Base-by-base conservation (phyloP, 2,797 vertebrate species). In the Remorina albescens region DNA sequence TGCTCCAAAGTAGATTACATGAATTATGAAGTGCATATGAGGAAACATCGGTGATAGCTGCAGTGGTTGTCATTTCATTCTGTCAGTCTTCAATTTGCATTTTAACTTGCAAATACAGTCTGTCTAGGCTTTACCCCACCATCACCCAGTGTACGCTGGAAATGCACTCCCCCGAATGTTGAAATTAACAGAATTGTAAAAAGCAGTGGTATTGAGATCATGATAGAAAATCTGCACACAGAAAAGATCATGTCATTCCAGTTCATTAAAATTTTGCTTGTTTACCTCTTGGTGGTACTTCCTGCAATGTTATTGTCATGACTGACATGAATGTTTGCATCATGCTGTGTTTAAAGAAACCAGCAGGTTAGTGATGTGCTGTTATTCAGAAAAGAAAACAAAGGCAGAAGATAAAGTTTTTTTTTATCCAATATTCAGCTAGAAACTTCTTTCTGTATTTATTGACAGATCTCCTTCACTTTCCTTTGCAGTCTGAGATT, bases 21-120 rank as follows among this genome's bases (percentile, higher is more conserved):
- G 23, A 58, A 54, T 68, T 62, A 21, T 19, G 8, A n/a, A 16
- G 16, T 65, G 54, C 50, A 44, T 58, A 32, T 30, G 42, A 55
- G 55, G 6, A 68, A 16, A 18, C 4, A 26, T 18, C 6, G 8
- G 16, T 6, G 30, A 6, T 30, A 6, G 30, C 30, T 3, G 30
- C 16, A 6, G 41, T 19, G 41, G 41, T 18, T 61, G 46, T 13
- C 18, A 18, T 11, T 25, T 36, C 13, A 42, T 23, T 59, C 12
- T 18, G 54, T 1, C 25, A 6, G 16, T 4, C n/a, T 28, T 21
- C 37, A 30, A 49, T 58, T 41, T 64, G 36, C 6, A 37, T 50
- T 9, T 36, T 42, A 15, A 13, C 30, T 30, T 30, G 3, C 30
- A 30, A 30, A 30, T 30, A 30, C 6, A 6, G 6, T 6, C 30